Percentiles rank a stretch among this genome's conserved stretches.
phyloP scores from a whole-genome alignment of 2,113 vertebrate genomes.

The Cranoglanis bouderius region DNA sequence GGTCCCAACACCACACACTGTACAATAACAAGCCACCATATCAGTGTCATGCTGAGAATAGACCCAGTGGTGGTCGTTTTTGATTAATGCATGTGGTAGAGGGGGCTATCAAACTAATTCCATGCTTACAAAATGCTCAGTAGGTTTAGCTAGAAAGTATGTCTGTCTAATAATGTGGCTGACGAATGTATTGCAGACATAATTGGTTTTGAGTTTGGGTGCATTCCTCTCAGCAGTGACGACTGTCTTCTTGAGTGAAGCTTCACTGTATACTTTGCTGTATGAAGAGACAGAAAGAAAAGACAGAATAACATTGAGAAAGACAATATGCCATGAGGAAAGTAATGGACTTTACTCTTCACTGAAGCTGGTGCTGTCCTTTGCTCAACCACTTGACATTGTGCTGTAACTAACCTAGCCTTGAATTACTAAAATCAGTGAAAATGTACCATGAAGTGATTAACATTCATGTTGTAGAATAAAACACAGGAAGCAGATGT shows the following conservation, averaged over 20 bases:
- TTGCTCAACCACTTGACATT: neutral
- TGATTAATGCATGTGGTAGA: too few relatives aligned
- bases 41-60: too few relatives aligned
- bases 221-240: neutral
- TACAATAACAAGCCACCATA: too few relatives aligned
- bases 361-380: neutral
- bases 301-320: neutral
- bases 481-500: neutral
- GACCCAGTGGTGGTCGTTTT: too few relatives aligned
- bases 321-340: neutral
- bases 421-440: constrained; percentile 24
- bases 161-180: neutral
- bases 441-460: constrained; percentile 15
- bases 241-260: neutral
- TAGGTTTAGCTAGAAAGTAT: neutral
- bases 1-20: too few relatives aligned
- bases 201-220: neutral
- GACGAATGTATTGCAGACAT: neutral
- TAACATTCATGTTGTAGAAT: neutral
- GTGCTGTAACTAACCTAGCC: constrained; percentile 3
- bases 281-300: neutral
- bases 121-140: neutral
- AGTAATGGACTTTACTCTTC: neutral
- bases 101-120: neutral
- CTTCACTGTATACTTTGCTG: neutral